Base-by-base conservation (phyloP, 2,888 invertebrate species). In the Volucella bombylans region DNA sequence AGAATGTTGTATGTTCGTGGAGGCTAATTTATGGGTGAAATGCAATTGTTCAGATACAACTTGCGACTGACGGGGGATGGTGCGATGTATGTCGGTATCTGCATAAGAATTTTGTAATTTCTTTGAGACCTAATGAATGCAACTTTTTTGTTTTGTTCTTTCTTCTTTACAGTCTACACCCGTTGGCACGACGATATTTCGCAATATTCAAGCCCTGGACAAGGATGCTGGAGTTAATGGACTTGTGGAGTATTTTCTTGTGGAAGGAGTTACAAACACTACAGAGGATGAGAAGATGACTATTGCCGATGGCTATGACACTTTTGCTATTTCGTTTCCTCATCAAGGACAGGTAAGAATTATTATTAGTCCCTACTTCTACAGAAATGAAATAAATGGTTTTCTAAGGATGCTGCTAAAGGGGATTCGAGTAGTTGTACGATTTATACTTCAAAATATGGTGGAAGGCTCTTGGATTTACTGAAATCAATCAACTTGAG, bases 141-240 rank as follows among this genome's bases (percentile, higher is more conserved):
- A 78, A 38, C n/a, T 82, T 69, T 73, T 49, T 43, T 52, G 62
- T 10, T 77, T 85, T 79, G 0, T 54, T 72, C 82, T 87, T 87
- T 86, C 82, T 85, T 86, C 85, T 78, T 86, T 88, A 93, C 93
- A 97, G 97, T 93, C 96, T 87, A 96, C 96, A 68, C 96, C 97
- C 57, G 94, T 97, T 78, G 97, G 96, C 47, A 96, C 96, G 12
- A 97, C 96, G 23, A 94, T 97, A 88, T 97, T 96, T 92, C 95
- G 96, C 88, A 95, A 95, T 86, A 94, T 97, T 80, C 94, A 94
- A 82, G 97, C 97, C 0, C 93, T 94, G 73, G 97, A 97, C 90
- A 95, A 95, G 72, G 97, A 97, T 90, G 95, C 96, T 1, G 97
- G 97, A 55, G 96, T 97, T 86, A 97, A 97, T 90, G 97, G 97